These are phyloP conservation scores for Epinotia brunnichana DNA, from an alignment of 2,888 invertebrate genomes.

Conservation along the genomic window DNA sequence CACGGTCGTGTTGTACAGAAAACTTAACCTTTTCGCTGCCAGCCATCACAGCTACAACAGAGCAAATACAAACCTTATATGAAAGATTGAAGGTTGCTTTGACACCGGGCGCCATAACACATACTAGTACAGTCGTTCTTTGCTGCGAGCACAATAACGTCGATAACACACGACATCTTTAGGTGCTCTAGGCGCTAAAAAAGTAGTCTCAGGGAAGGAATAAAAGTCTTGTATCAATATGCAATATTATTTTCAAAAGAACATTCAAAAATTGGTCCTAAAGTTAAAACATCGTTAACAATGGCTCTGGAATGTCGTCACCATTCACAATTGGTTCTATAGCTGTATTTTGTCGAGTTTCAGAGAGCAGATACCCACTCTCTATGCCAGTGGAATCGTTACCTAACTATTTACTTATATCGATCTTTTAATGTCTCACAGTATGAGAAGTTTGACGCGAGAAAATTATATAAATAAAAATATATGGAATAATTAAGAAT, in stretches of 20 bases:
- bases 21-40: too few species aligned
- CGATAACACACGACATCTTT: too few species aligned
- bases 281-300: conserved; percentile 83
- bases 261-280: conserved; percentile 84
- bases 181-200: too few species aligned
- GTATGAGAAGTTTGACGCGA: conserved; percentile 29
- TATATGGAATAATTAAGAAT: conserved; percentile 40
- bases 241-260: conserved; percentile 84
- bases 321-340: conserved; percentile 71
- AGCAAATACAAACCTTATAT: too few species aligned
- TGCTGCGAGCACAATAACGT: too few species aligned
- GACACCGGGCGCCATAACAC: too few species aligned
- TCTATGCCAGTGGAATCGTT: conserved; percentile 29
- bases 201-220: conserved; percentile 49
- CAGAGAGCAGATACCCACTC: conserved; percentile 64
- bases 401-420: conserved; percentile 23
- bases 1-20: too few species aligned
- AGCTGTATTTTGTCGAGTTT: conserved; percentile 55
- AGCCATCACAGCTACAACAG: too few species aligned
- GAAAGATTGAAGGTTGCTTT: too few species aligned
- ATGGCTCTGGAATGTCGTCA: conserved; percentile 82
- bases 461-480: conserved; percentile 34
- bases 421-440: conserved; percentile 24
- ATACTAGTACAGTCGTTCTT: too few species aligned
- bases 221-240: conserved; percentile 71